phyloP scores from a whole-genome alignment of 1,140 invertebrate species.

The Drosophila trapezifrons region DNA sequence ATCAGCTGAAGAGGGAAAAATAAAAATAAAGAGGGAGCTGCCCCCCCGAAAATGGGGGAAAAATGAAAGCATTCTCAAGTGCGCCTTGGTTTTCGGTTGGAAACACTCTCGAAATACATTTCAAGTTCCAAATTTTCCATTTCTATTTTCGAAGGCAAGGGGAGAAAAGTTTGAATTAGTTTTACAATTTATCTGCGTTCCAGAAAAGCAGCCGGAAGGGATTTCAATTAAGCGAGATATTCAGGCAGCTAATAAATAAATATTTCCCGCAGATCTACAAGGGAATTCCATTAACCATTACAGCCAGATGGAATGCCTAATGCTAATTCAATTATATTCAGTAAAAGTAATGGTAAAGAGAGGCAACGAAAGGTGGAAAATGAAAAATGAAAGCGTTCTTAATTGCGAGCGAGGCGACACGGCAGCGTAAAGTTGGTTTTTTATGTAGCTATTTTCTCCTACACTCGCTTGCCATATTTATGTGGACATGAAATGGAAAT shows the following conservation, averaged over 20 bases:
- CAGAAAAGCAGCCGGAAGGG: slow-evolving; percentile 20
- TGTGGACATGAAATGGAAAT: slow-evolving; percentile 49
- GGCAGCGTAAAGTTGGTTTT: slow-evolving; percentile 48
- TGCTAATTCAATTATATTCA: slow-evolving; percentile 78
- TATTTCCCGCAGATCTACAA: slow-evolving; percentile 10
- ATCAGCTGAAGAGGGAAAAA: slow-evolving; percentile 40
- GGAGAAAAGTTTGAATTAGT: slow-evolving; percentile 36
- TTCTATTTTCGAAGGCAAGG: slow-evolving; percentile 59
- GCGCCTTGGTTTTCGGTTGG: slow-evolving; percentile 53
- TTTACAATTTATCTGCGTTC: slow-evolving; percentile 29
- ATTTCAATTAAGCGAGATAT: slow-evolving; percentile 41
- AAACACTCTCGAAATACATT: slow-evolving; percentile 21
- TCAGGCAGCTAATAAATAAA: slow-evolving; percentile 45
- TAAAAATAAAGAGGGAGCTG: slow-evolving; percentile 18
- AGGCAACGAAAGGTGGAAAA: slow-evolving; percentile 49
- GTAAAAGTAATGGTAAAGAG: slow-evolving; percentile 59
- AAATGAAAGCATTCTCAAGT: slow-evolving; percentile 65
- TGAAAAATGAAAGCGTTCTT: slow-evolving; percentile 80
- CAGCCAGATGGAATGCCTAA: slow-evolving; percentile 20
- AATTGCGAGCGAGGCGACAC: slow-evolving; percentile 64
- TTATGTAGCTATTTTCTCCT: slow-evolving; percentile 34
- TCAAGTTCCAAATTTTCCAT: slow-evolving; percentile 23
- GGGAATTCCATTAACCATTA: slow-evolving; percentile 31
- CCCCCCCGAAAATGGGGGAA: slow-evolving; percentile 19
- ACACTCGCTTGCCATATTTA: slow-evolving; percentile 46